Evolutionary conservation across 2,797 vertebrate species (phyloP).

Genomic region (Periparus ater): DNA sequence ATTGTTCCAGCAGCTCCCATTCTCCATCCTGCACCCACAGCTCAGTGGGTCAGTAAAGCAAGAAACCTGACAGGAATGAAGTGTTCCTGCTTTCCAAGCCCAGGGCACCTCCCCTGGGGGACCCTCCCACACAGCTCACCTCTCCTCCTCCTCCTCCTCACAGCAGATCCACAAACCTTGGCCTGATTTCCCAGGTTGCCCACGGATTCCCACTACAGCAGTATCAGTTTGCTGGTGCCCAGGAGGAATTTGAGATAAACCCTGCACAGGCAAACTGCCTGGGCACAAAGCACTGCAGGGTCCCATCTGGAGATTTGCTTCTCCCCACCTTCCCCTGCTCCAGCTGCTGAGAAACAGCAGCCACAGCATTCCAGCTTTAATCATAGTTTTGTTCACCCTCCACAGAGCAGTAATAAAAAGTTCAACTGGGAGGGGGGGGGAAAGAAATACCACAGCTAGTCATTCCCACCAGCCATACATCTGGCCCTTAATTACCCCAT

Average conservation of each 20-base stretch:
- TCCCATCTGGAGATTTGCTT: no score
- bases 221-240: fast-evolving
- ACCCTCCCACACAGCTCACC: neutral
- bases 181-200: neutral
- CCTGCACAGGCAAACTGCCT: neutral
- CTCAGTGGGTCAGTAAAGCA: neutral
- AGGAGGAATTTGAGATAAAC: fast-evolving
- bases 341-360: neutral
- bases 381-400: constrained; percentile 41
- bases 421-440: neutral
- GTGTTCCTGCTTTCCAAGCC: neutral
- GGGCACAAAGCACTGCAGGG: neutral
- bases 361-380: constrained; percentile 10
- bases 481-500: constrained; percentile 69
- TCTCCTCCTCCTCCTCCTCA: neutral
- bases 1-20: neutral
- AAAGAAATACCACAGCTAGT: neutral
- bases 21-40: neutral
- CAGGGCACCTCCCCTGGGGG: neutral
- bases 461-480: constrained; percentile 47
- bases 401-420: constrained; percentile 40
- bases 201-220: neutral
- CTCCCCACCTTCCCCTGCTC: neutral
- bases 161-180: neutral
- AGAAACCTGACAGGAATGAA: neutral